Evolutionary conservation across 2,797 vertebrate genomes (phyloP).

Genomic region (Crypturellus tataupa): DNA sequence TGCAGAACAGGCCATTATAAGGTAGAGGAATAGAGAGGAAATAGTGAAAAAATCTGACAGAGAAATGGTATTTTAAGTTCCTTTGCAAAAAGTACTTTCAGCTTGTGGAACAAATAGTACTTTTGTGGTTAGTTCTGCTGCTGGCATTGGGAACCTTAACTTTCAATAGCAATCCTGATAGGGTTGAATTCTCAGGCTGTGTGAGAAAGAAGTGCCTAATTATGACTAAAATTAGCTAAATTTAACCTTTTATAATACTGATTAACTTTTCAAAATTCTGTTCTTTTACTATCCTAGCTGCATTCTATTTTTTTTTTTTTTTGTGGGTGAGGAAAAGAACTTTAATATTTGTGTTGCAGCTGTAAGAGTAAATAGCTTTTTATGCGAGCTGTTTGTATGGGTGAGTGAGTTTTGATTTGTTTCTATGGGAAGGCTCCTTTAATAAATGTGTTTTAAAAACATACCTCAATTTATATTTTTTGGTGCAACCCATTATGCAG

Average conservation of each 20-base stretch:
- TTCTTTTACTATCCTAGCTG: neutral
- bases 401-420: neutral
- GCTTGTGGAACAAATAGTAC: slow-evolving; percentile 5
- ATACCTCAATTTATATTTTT: neutral
- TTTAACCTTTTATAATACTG: neutral
- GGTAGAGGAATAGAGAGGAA: neutral
- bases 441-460: neutral
- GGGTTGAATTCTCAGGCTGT: neutral
- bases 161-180: neutral
- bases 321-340: neutral
- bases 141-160: neutral
- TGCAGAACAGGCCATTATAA: neutral
- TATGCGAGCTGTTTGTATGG: neutral
- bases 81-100: neutral
- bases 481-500: neutral
- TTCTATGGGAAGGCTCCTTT: neutral
- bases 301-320: neutral
- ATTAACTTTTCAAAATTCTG: neutral
- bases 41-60: neutral
- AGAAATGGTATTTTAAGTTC: neutral
- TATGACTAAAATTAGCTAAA: neutral
- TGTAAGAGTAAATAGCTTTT: neutral
- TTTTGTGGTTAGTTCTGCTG: neutral
- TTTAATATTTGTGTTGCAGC: neutral
- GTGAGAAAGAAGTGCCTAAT: neutral